Evolutionary conservation across 2,113 vertebrate genomes (phyloP).

Genomic region (Channa argus): DNA sequence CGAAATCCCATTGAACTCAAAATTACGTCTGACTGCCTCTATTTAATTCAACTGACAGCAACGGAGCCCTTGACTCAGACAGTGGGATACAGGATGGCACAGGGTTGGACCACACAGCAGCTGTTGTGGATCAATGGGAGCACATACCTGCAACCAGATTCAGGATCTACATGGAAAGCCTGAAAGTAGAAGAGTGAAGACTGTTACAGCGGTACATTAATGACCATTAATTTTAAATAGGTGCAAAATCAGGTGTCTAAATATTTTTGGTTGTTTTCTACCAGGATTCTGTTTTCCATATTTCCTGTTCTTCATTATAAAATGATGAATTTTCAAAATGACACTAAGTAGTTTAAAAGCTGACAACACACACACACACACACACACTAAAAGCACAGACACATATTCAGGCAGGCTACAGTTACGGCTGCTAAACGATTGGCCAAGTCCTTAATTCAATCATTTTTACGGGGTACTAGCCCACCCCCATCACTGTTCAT

Average conservation of each 20-base stretch:
- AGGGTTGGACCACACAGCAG: too few species aligned
- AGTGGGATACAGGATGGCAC: background rate
- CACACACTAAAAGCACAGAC: background rate
- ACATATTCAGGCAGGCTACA: background rate
- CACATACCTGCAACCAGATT: background rate
- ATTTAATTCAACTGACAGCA: too few species aligned
- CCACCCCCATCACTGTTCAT: conserved; percentile 79
- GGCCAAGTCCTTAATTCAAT: conserved; percentile 90
- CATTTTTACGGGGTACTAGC: conserved; percentile 77
- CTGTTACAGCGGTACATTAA: background rate
- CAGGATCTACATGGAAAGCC: background rate
- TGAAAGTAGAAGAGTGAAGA: background rate
- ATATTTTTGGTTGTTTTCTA: too few species aligned
- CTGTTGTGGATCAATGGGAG: background rate
- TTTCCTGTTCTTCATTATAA: background rate
- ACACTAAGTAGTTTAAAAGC: background rate
- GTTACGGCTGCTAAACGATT: conserved; percentile 86
- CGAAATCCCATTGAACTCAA: too few species aligned
- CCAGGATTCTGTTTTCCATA: background rate
- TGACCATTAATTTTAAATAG: too few species aligned
- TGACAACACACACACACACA: background rate
- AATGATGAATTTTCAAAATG: background rate
- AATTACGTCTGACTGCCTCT: too few species aligned
- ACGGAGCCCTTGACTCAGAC: too few species aligned
- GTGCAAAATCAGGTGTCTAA: too few species aligned